Evolutionary conservation across 1,140 invertebrate genomes (phyloP), one percentile per base, ranked within the genome.

Genomic region (Drosophila navojoa): DNA sequence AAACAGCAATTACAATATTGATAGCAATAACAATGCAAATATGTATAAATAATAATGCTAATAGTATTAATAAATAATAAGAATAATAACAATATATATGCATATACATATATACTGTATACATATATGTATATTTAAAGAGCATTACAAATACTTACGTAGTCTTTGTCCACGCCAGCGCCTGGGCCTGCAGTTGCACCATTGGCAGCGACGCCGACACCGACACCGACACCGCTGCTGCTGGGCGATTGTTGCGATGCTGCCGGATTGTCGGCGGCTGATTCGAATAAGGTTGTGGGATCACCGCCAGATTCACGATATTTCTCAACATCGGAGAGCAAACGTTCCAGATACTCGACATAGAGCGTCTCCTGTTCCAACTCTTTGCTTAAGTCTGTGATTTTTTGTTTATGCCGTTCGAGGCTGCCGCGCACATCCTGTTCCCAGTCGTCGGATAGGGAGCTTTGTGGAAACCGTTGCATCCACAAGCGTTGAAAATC

Each of bases 291-390:
- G 2, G 80, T 66, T 29, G 82, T 91, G 15, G 91, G 90, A 90
- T 92, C 93, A 64, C 93, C 93, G 90, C 92, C 93, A 84, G 93
- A 92, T 92, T 93, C 93, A 47, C 93, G 92, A 92, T 96, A 95
- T 77, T 96, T 95, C 78, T 97, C 96, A 7, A 97, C 96, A 92
- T 97, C 96, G 54, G 95, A 95, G 16, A 98, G 90, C 44, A 97
- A 91, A 62, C 95, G 94, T 92, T 97, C 96, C 75, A 98, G 93
- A 93, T 97, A 98, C 91, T 97, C 96, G 6, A 98, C 97, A 86
- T 98, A 98, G 85, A 97, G 96, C 89, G 97, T 96, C 93, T 98
- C 97, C 90, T 97, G 97, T 85, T 97, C 96, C 32, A 98, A 92
- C 92, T 97, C 96, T 87, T 97, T 96, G 90, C 95, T 95, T 52